A percentile compares a stretch with the other conserved stretches of the same genome.
Evolutionary conservation across 2,888 invertebrate genomes (phyloP).

Genomic region (Eucera pruinosa): DNA sequence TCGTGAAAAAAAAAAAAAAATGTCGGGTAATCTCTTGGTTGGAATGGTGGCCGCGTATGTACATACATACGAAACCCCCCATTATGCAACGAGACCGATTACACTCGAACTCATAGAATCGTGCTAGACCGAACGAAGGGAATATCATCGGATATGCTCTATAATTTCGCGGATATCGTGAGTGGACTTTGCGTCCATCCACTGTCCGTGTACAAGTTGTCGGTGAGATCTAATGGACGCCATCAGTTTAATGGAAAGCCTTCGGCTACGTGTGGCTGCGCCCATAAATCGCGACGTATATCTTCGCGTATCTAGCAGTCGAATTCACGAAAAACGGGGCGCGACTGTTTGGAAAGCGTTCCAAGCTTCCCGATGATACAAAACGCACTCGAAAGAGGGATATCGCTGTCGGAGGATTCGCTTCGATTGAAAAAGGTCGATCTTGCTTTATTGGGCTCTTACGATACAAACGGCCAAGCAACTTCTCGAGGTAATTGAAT

Average conservation of each 20-base stretch:
- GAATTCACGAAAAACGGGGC: slow-evolving; percentile 12
- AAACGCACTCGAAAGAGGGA: background rate
- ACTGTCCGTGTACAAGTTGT: slow-evolving; percentile 37
- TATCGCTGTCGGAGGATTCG: background rate
- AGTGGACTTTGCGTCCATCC: slow-evolving; percentile 52
- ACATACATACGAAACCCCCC: slow-evolving; percentile 1
- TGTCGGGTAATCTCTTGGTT: background rate
- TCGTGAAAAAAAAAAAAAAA: slow-evolving; percentile 32
- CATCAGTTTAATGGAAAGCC: slow-evolving; percentile 63
- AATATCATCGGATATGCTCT: slow-evolving; percentile 44
- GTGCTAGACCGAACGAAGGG: slow-evolving; percentile 4
- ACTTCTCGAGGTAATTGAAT: slow-evolving; percentile 19
- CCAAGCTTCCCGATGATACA: background rate
- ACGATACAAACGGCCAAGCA: background rate
- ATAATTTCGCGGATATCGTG: slow-evolving; percentile 56
- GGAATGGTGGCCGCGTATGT: background rate
- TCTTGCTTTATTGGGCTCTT: background rate
- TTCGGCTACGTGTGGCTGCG: slow-evolving; percentile 1
- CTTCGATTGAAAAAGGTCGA: background rate
- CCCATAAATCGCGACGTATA: slow-evolving; percentile 28
- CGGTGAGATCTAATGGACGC: slow-evolving; percentile 54
- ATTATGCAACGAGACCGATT: slow-evolving; percentile 12
- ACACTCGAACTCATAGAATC: background rate
- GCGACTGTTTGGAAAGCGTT: background rate
- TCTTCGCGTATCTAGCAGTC: background rate